Evolutionary conservation across 2,888 invertebrate species (phyloP), one percentile per base, ranked within the genome.

Genomic region (Chymomyza caudatula): DNA sequence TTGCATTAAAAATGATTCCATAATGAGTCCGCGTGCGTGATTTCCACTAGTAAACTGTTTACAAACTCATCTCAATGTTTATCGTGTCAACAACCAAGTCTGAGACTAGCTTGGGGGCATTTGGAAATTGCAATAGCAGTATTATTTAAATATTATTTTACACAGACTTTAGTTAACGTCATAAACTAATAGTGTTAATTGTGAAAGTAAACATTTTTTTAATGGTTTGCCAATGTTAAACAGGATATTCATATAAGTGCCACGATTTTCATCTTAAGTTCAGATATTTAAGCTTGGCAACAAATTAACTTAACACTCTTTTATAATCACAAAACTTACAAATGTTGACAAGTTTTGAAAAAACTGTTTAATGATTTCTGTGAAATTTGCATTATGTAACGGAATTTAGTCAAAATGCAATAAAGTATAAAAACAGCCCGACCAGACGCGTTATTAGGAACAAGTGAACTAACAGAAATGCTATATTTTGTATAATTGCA

Each of bases 181-280:
- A 37, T 37, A 37, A n/a, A n/a, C n/a, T 37, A 11, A 37, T 11
- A 37, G 29, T 37, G 29, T 37, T 19, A 47, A 47, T 47, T 47
- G 15, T 17, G 19, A 52, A 52, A 8, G 17, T 20, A 52, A 52
- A 17, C 23, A 59, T 29, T 69, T 29, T 69, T 29, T 62, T 58
- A 71, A 73, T 68, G 71, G 66, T 65, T 55, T 59, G 49, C 73
- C 71, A 74, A 51, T 17, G 58, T 70, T 63, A 65, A 72, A 74
- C 76, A 79, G 80, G 83, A 79, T 79, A 37, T 60, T 60, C 67
- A 60, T 59, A 59, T 23, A 23, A 23, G 25, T 25, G 25, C 25
- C 25, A 25, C 6, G 25, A 25, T 25, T 25, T 25, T 25, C 25
- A 25, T 25, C 25, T 25, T 0, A 1, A 25, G 4, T 25, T 25